Base-by-base conservation (phyloP, 2,888 invertebrate species). In the Amorpha juglandis region DNA sequence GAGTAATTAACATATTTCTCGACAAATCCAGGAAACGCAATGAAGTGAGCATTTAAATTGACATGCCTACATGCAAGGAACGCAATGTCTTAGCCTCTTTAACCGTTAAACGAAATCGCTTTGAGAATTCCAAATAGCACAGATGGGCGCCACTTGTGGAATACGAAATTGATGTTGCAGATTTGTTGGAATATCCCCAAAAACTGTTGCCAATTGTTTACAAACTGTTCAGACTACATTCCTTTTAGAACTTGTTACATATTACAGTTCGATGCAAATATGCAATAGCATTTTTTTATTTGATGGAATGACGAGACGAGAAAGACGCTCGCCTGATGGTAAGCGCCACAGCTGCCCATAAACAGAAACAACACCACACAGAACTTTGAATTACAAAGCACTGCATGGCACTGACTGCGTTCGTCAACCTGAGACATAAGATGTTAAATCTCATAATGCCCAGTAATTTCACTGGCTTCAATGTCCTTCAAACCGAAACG, bases 131-230 rank as follows among this genome's bases (percentile, higher is more conserved):
- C 53, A 66, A 63, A 51, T 45, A 19, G 52, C 47, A 42, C 21
- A 19, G 55, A 65, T 35, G 62, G 38, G 42, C 64, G 42, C 11
- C 64, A 62, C 63, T 66, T 64, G 42, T 35, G 21, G 69, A 70
- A 74, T 74, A 71, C 73, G 68, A 69, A 66, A 65, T 65, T 21
- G 55, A 64, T 65, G 67, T 71, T 72, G 73, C 73, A 72, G 64
- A 42, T 63, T 35, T 68, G 67, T 74, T 78, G 78, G 77, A 75
- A 67, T 66, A 27, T 58, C 63, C 74, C 75, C 78, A 78, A 72
- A 76, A 70, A 67, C 63, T 63, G 62, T 53, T 74, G 76, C 75
- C 74, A 76, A 75, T 68, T 69, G 67, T 69, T 73, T 64, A 62
- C 62, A 63, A 51, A 63, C 63, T 51, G 19, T 9, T 19, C 42